These are phyloP conservation scores for Microtus richardsoni DNA, from an alignment of 2,113 vertebrate species.

Conservation along the genomic window DNA sequence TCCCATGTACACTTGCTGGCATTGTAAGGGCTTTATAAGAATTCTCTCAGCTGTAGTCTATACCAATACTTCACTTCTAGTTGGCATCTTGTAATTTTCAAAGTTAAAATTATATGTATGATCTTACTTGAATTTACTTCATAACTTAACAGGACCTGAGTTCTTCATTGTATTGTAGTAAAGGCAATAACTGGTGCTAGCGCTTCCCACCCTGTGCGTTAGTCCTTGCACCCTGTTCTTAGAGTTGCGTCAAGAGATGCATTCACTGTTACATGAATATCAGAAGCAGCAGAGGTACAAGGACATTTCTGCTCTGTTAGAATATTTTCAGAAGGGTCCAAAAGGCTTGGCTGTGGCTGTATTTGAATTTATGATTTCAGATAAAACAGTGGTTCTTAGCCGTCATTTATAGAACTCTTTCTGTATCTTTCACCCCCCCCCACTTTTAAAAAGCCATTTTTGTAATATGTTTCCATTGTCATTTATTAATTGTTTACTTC, in stretches of 20 bases:
- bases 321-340: neutral
- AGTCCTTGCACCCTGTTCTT: fast-evolving
- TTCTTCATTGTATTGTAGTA: neutral
- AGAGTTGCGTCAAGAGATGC: neutral
- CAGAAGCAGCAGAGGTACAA: neutral
- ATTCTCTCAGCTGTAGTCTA: neutral
- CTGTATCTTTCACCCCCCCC: neutral
- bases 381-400: neutral
- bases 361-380: neutral
- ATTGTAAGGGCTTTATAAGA: fast-evolving
- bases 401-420: constrained; percentile 16
- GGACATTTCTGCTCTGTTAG: neutral
- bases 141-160: neutral
- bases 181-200: neutral
- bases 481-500: neutral
- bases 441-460: neutral
- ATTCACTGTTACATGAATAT: neutral
- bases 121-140: neutral
- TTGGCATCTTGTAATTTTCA: neutral
- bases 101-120: neutral
- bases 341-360: neutral
- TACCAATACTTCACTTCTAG: neutral
- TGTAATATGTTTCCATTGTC: neutral
- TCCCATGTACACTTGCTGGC: neutral
- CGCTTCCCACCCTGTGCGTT: no score